A percentile compares a stretch with the other conserved stretches of the same genome.
Evolutionary conservation across 2,888 invertebrate genomes (phyloP).

Genomic region (Heliconius cydno): DNA sequence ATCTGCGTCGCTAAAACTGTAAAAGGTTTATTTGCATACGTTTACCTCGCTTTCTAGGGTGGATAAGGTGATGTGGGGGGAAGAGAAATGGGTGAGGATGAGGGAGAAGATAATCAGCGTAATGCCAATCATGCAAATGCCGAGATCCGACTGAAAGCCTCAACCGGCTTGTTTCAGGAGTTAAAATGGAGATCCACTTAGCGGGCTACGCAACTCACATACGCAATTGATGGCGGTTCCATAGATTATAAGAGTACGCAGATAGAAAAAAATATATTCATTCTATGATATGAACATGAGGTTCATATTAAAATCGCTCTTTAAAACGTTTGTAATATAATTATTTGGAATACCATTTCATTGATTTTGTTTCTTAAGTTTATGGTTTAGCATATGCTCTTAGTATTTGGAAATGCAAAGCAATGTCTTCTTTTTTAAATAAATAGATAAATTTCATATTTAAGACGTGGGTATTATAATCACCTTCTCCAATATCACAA

Average conservation of each 20-base stretch:
- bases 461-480: neutral
- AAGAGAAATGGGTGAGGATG: slow-evolving; percentile 48
- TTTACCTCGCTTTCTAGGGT: slow-evolving; percentile 69
- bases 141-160: slow-evolving; percentile 83
- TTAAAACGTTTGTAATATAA: too few relatives aligned
- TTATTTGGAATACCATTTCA: neutral
- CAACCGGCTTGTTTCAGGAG: slow-evolving; percentile 83
- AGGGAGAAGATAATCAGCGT: slow-evolving; percentile 75
- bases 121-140: slow-evolving; percentile 83
- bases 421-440: neutral
- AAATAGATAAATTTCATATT: too few relatives aligned
- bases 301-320: too few relatives aligned
- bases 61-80: slow-evolving; percentile 52
- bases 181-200: slow-evolving; percentile 84
- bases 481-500: neutral
- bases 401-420: too few relatives aligned
- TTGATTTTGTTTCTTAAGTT: neutral
- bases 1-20: slow-evolving; percentile 55
- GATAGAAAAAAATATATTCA: slow-evolving; percentile 9
- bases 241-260: slow-evolving; percentile 55
- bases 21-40: slow-evolving; percentile 77
- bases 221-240: slow-evolving; percentile 74
- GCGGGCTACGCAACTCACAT: slow-evolving; percentile 80
- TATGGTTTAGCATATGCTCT: too few relatives aligned
- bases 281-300: too few relatives aligned